Base-by-base conservation (phyloP, 2,888 invertebrate species). In the Brachynemurus nebulosus region DNA sequence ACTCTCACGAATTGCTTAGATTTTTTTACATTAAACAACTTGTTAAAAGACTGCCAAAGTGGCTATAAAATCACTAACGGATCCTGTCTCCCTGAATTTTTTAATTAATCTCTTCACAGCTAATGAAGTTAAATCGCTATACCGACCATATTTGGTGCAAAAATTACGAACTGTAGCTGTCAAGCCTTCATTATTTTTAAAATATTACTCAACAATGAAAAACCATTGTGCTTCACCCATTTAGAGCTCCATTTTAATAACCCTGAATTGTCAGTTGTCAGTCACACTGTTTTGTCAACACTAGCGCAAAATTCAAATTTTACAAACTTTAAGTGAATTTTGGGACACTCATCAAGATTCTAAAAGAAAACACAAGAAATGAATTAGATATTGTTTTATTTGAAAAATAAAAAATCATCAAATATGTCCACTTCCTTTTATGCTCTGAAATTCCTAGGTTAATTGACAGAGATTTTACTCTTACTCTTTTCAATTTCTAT, bases 81-180 rank as follows among this genome's bases (percentile, higher is more conserved):
- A 55, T 53, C 52, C 53, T 46, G 52, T 53, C 46, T 55, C 52
- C 48, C 48, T 49, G 49, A 53, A 55, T 54, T 54, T 56, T 50
- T 53, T 47, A 52, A 52, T 52, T 49, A 55, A 45, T 54, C 52
- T 54, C 44, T 53, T 55, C 51, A 55, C 51, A 53, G 53, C 54
- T 52, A 52, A 51, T 44, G 48, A 50, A 53, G 48, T 52, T 50
- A 51, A 50, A 49, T 38, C 49, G 51, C 45, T 52, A 52, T 54
- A 54, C 48, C 45, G 49, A 55, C 51, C 54, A 54, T 54, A 54
- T 51, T 23, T 23, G 6, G 49, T 53, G 49, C 41, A 47, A 40
- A 51, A 48, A 40, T 51, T 48, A 17, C 35, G 45, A 50, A 51
- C 48, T 44, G 53, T 47, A 30, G 44, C 49, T 37, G 51, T 47